Base-by-base conservation (phyloP, 2,888 invertebrate genomes). In the Pseudeuparius sepicola region DNA sequence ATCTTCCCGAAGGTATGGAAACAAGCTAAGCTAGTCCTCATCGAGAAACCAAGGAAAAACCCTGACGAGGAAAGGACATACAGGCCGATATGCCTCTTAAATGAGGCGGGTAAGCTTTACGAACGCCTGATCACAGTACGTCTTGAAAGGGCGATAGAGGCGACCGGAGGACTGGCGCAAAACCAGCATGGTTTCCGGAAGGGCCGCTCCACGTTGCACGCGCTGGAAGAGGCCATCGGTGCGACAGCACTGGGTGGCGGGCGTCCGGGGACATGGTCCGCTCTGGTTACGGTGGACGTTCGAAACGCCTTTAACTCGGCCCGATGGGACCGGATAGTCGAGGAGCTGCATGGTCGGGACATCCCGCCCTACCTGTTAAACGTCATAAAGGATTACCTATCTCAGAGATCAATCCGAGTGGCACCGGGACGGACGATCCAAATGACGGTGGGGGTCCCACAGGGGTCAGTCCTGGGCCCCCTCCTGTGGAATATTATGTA, bases 381-480 rank as follows among this genome's bases (percentile, higher is more conserved):
- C 1, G 12, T 36, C 3, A 12, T 37, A 7, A 13, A 11, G 3
- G 2, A 10, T 2, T 37, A 37, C 13, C 10, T 37, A 3, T 27
- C 3, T 2, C 7, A 37, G 2, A 26, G 37, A 12, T n/a, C 25
- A 4, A 37, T 30, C 3, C n/a, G 26, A 4, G 9, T 25, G n/a
- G n/a, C n/a, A 14, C 26, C 28, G 14, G 23, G 15, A 5, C 3
- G 11, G 9, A 9, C 10, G 7, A 12, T 6, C 25, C 20, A n/a
- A 9, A 14, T 27, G 4, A 18, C 9, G 2, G 29, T 24, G 6
- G 42, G 40, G 2, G 43, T 42, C 13, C 43, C 42, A 11, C 44
- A 40, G 36, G 40, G 44, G 2, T 44, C 40, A 18, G 37, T 44
- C 5, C 28, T 39, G 2, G 41, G 41, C 2, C 41, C 42, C 4